Conservation (phyloP, 2,888 invertebrate genomes). For the Leptopilina myrica region DNA sequence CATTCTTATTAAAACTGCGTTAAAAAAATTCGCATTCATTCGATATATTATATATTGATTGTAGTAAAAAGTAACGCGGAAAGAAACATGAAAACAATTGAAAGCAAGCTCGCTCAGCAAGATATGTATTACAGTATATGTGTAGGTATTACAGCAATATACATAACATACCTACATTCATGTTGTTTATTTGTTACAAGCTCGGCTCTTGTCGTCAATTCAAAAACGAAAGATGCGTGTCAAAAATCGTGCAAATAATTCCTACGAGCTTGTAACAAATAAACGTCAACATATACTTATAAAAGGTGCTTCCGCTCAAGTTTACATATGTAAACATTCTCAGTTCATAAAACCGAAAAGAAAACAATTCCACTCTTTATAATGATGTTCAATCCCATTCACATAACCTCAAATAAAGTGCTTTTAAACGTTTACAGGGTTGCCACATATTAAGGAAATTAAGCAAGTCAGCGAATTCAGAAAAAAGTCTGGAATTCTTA, state of each 20-base stretch:
- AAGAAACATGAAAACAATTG: slow-evolving; percentile 46
- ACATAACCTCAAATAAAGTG: no score
- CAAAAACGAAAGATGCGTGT: slow-evolving; percentile 29
- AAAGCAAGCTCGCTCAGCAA: slow-evolving; percentile 59
- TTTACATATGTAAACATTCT: no score
- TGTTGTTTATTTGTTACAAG: slow-evolving; percentile 56
- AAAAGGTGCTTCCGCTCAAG: no score
- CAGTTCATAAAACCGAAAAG: no score
- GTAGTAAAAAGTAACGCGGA: slow-evolving; percentile 18
- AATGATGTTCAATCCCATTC: no score
- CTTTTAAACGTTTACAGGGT: no score
- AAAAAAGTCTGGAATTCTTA: no score
- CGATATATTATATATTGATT: slow-evolving; percentile 3
- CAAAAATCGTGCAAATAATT: slow-evolving; percentile 34
- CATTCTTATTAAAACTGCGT: slow-evolving; percentile 25
- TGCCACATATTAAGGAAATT: no score
- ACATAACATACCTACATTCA: slow-evolving; percentile 46
- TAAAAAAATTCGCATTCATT: slow-evolving; percentile 33
- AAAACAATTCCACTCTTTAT: no score
- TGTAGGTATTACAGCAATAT: background rate
- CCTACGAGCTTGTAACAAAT: slow-evolving; percentile 32
- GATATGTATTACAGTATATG: slow-evolving; percentile 46
- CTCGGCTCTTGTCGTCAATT: slow-evolving; percentile 38
- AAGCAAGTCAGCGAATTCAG: no score
- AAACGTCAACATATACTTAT: no score